These are phyloP conservation scores for Bradypodion pumilum DNA, from an alignment of 2,797 vertebrate genomes.

Conservation along the genomic window DNA sequence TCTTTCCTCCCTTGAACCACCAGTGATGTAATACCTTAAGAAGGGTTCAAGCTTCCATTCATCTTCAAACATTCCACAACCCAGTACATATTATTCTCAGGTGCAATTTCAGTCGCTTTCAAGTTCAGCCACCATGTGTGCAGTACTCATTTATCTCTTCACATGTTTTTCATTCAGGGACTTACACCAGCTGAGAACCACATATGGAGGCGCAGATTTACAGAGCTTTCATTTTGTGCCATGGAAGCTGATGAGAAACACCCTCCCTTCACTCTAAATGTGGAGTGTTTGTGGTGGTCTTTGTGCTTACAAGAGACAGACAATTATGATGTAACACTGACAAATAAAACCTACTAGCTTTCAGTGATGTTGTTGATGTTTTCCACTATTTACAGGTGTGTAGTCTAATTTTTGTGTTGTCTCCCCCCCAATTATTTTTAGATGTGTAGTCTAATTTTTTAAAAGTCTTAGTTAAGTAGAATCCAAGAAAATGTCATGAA, in stretches of 20 bases:
- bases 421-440: slow-evolving; percentile 1
- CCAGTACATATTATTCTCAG: slow-evolving; percentile 66
- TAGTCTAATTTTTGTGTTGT: neutral
- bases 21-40: slow-evolving; percentile 56
- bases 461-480: no score
- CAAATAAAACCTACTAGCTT: slow-evolving; percentile 50
- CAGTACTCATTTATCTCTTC: slow-evolving; percentile 76
- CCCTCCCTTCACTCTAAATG: slow-evolving; percentile 73
- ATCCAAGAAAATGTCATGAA: no score
- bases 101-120: slow-evolving; percentile 72
- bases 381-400: neutral
- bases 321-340: slow-evolving; percentile 72
- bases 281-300: slow-evolving; percentile 72
- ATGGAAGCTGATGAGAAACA: slow-evolving; percentile 75
- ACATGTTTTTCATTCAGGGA: slow-evolving; percentile 78
- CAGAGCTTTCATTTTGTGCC: slow-evolving; percentile 74
- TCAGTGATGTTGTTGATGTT: slow-evolving; percentile 11
- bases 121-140: slow-evolving; percentile 77
- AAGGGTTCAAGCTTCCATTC: slow-evolving; percentile 61
- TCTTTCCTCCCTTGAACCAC: slow-evolving; percentile 54
- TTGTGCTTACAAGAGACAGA: slow-evolving; percentile 68
- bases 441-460: neutral
- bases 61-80: slow-evolving; percentile 72
- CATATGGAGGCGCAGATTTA: slow-evolving; percentile 80
- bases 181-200: slow-evolving; percentile 79